Conservation (phyloP, 1,140 invertebrate genomes). For the Drosophila bipectinata region DNA sequence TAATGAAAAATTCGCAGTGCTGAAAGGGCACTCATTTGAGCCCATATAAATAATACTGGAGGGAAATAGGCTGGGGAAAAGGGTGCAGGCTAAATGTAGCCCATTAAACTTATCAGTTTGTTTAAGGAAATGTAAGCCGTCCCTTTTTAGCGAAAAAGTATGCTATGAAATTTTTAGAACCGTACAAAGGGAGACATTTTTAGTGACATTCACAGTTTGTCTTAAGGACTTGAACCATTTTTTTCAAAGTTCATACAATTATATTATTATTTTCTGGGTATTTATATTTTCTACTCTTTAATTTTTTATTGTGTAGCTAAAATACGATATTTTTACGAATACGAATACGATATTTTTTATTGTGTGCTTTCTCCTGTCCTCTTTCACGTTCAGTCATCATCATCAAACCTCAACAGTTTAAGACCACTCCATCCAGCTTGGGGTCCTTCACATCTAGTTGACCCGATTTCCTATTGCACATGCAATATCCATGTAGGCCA, state of each 20-base stretch:
- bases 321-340: too few relatives aligned
- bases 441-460: conserved; percentile 50
- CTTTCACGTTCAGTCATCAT: neutral
- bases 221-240: neutral
- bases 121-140: conserved; percentile 4
- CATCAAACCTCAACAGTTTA: neutral
- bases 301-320: neutral
- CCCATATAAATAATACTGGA: conserved; percentile 28
- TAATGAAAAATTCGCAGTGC: conserved; percentile 47
- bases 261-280: too few relatives aligned
- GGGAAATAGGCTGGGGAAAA: conserved; percentile 19
- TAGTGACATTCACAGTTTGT: conserved; percentile 2
- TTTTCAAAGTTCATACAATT: too few relatives aligned
- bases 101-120: conserved; percentile 46
- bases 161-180: conserved; percentile 18
- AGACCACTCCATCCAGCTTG: conserved; percentile 7
- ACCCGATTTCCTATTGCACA: conserved; percentile 61
- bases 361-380: neutral
- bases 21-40: conserved; percentile 46
- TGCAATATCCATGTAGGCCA: neutral
- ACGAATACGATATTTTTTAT: too few relatives aligned
- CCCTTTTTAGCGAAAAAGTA: conserved; percentile 11
- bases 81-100: conserved; percentile 14
- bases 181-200: conserved; percentile 12
- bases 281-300: neutral